These are phyloP conservation scores for Poicephalus meyeri DNA, from an alignment of 2,113 vertebrate species.

Conservation along the genomic window DNA sequence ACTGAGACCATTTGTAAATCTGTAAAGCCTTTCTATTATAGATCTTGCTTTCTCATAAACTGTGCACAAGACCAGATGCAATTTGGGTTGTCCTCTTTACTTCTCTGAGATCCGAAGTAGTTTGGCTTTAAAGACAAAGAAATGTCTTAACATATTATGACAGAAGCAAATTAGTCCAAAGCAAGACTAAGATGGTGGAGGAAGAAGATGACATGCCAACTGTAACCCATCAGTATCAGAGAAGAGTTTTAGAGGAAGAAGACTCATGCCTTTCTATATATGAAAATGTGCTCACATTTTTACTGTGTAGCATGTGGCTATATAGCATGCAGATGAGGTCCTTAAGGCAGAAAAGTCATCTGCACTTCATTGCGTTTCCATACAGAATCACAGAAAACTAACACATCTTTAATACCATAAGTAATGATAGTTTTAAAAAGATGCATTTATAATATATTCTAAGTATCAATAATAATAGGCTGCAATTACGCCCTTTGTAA, in stretches of 20 bases:
- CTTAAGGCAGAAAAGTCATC: not conserved
- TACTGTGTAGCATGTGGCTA: not conserved
- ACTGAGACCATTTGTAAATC: not conserved
- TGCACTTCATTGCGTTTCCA: not conserved
- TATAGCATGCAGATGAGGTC: not conserved
- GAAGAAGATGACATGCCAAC: not conserved
- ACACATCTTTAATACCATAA: not conserved
- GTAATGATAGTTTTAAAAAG: not conserved
- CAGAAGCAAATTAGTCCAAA: not conserved
- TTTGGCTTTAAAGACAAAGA: not conserved
- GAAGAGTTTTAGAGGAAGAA: not conserved
- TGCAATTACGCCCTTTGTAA: not conserved
- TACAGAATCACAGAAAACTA: not conserved
- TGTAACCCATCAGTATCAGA: not conserved
- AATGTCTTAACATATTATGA: not conserved
- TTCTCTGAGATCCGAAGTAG: not conserved
- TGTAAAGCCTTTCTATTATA: not conserved
- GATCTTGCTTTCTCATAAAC: not conserved
- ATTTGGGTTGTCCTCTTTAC: not conserved
- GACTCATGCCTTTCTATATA: not conserved
- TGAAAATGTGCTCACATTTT: not conserved
- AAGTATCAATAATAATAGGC: not conserved
- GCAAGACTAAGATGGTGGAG: not conserved
- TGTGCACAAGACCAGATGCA: not conserved
- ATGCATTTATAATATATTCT: not conserved